These are phyloP conservation scores for Drosophila chauvacae DNA, from an alignment of 1,140 invertebrate species.

Conservation along the genomic window DNA sequence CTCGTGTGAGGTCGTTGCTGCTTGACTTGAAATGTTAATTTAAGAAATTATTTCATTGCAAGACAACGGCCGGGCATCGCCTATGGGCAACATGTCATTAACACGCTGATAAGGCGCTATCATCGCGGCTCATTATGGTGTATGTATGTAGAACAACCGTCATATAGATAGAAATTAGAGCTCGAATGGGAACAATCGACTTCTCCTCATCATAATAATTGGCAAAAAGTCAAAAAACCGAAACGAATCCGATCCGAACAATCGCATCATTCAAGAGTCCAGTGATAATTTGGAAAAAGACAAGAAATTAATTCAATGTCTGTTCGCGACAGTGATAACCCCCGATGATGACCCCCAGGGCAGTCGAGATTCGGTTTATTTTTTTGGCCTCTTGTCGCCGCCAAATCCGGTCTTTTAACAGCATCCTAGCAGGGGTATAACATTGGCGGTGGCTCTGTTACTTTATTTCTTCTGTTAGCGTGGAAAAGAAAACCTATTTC, in stretches of 20 bases:
- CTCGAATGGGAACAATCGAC: slow-evolving; percentile 44
- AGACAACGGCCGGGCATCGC: slow-evolving; percentile 32
- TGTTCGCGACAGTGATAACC: slow-evolving; percentile 37
- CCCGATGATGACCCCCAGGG: slow-evolving; percentile 20
- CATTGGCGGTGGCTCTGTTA: neutral
- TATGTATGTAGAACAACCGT: slow-evolving; percentile 1
- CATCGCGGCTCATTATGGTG: slow-evolving; percentile 65
- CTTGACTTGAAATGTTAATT: slow-evolving; percentile 61
- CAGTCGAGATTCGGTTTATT: slow-evolving; percentile 24
- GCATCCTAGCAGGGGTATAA: neutral
- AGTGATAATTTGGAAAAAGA: slow-evolving; percentile 16
- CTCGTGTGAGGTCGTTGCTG: slow-evolving; percentile 7
- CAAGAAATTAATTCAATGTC: slow-evolving; percentile 32
- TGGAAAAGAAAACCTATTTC: neutral
- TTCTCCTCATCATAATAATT: slow-evolving; percentile 54
- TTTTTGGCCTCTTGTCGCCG: slow-evolving; percentile 41
- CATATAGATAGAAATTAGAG: slow-evolving; percentile 50
- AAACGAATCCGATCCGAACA: slow-evolving; percentile 1
- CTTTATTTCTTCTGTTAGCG: neutral
- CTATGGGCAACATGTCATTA: slow-evolving; percentile 71
- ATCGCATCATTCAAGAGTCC: slow-evolving; percentile 12
- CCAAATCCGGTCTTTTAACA: slow-evolving; percentile 49
- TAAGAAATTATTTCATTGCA: slow-evolving; percentile 79
- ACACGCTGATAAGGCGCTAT: slow-evolving; percentile 71
- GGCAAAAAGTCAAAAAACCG: slow-evolving; percentile 61